Conservation (phyloP, 1,140 invertebrate genomes). For the Conus betulinus region DNA sequence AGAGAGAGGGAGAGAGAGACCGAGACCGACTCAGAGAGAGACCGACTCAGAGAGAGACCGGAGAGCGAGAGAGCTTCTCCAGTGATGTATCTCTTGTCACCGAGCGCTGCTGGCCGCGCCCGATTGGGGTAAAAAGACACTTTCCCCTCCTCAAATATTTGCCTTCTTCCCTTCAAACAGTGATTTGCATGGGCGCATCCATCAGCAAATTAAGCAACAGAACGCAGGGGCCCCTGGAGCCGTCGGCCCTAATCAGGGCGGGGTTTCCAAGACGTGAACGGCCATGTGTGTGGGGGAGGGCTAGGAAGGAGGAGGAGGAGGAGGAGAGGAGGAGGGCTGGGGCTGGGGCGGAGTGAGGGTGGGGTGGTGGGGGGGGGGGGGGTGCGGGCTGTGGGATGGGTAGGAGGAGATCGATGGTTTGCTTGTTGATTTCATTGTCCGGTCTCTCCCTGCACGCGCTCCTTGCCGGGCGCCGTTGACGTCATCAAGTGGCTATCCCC, state of each 20-base stretch:
- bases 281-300: no score
- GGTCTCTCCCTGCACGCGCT: not conserved
- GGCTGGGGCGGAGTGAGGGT: no score
- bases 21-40: not conserved
- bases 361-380: no score
- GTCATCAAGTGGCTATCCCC: not conserved
- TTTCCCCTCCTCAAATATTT: conserved; percentile 35
- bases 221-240: not conserved
- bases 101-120: not conserved
- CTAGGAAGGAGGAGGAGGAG: no score
- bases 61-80: not conserved
- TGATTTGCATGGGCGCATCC: conserved; percentile 31
- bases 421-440: conserved; percentile 31
- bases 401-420: not conserved
- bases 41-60: not conserved
- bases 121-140: conserved; percentile 31
- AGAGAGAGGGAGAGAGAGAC: no score
- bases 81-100: conserved; percentile 32
- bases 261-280: conserved; percentile 26
- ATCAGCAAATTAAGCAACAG: conserved; percentile 37
- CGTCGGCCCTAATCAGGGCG: not conserved
- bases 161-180: conserved; percentile 22
- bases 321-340: no score
- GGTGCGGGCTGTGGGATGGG: not conserved
- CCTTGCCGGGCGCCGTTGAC: not conserved